These are phyloP conservation scores for Lottia scabra DNA, from an alignment of 2,888 invertebrate genomes.

Conservation along the genomic window DNA sequence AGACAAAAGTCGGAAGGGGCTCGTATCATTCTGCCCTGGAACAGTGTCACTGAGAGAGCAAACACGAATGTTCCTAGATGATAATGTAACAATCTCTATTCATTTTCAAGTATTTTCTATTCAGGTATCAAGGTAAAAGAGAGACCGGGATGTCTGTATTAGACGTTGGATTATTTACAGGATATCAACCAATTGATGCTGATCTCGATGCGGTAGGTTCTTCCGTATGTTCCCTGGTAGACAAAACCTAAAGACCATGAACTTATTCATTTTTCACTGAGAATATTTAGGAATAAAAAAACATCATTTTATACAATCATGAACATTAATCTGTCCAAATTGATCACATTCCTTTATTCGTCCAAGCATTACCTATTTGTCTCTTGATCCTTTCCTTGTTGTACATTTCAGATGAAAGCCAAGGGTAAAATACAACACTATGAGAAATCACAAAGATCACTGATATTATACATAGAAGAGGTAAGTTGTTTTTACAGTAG, in stretches of 20 bases:
- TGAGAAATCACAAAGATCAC: slow-evolving; percentile 44
- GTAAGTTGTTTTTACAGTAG: slow-evolving; percentile 35
- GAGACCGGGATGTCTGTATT: slow-evolving; percentile 52
- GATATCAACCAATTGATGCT: slow-evolving; percentile 39
- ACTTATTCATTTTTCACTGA: not conserved
- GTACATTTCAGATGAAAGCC: slow-evolving; percentile 29
- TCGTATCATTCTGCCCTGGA: no score
- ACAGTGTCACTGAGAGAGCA: no score
- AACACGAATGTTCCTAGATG: no score
- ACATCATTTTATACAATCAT: no score
- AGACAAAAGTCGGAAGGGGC: no score
- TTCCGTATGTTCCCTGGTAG: slow-evolving; percentile 14
- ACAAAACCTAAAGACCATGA: slow-evolving; percentile 13
- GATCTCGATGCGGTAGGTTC: slow-evolving; percentile 43
- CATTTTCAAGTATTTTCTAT: not conserved
- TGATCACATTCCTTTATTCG: no score
- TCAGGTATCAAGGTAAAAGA: slow-evolving; percentile 36
- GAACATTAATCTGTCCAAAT: no score
- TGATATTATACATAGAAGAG: slow-evolving; percentile 46
- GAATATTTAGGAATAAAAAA: not conserved
- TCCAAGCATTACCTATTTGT: no score
- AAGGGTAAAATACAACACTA: slow-evolving; percentile 39
- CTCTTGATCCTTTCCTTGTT: no score
- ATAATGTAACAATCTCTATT: no score
- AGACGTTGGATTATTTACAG: slow-evolving; percentile 50